Conservation (phyloP, 2,797 vertebrate genomes). For the Sus cebifrons region DNA sequence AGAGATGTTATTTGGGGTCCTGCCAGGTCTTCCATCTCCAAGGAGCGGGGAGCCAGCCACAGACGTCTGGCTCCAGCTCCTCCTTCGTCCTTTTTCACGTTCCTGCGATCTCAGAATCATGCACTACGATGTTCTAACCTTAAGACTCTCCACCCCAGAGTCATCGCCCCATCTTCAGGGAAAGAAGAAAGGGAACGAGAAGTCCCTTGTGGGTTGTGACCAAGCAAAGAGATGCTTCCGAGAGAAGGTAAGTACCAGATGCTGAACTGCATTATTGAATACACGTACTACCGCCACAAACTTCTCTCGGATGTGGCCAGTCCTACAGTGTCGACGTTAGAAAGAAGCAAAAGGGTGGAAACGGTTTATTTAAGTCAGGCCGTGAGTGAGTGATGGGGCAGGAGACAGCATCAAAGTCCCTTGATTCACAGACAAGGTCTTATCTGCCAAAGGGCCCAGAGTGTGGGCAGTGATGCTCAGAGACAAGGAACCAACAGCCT, state of each 20-base stretch:
- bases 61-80: background rate
- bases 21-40: conserved; percentile 14
- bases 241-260: conserved; percentile 74
- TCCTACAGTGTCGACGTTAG: conserved; percentile 58
- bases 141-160: conserved; percentile 42
- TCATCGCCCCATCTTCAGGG: conserved; percentile 51
- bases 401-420: conserved; percentile 28
- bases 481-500: background rate
- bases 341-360: conserved; percentile 60
- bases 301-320: conserved; percentile 49
- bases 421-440: background rate
- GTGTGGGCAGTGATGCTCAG: background rate
- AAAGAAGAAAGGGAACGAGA: conserved; percentile 63
- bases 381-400: conserved; percentile 28
- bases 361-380: conserved; percentile 54
- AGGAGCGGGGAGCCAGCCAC: background rate
- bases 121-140: conserved; percentile 61
- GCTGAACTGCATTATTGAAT: conserved; percentile 44
- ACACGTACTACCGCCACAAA: conserved; percentile 55
- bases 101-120: conserved; percentile 70
- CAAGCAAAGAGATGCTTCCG: conserved; percentile 70
- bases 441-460: background rate
- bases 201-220: conserved; percentile 65
- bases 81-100: conserved; percentile 44
- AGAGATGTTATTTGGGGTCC: background rate